Evolutionary conservation across 2,888 invertebrate species (phyloP), one percentile per base, ranked within the genome.

Genomic region (Lasiommata megera): DNA sequence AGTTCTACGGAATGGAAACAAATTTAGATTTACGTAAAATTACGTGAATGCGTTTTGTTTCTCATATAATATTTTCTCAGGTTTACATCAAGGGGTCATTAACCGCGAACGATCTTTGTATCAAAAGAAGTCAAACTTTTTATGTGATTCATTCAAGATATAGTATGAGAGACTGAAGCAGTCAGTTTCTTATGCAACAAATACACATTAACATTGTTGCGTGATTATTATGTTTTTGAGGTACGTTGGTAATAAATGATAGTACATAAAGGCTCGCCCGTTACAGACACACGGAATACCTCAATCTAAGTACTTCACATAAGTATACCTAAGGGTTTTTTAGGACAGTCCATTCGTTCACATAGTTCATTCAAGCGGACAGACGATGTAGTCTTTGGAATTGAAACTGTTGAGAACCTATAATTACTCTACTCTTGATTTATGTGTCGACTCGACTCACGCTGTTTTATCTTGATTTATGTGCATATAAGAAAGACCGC

Each of bases 51-150:
- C 12, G 1, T 36, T 18, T 3, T 17, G 12, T 34, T 47, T 31
- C 31, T 16, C 36, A 36, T 36, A 36, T 23, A n/a, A n/a, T n/a
- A 23, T 23, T 48, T 31, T 50, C 28, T 18, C 50, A 23, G 50
- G 6, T 18, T 38, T 28, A 38, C 36, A 11, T 38, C 38, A 51
- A 38, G 28, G 8, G 50, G 38, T 38, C 50, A 51, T 28, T 38
- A 37, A 51, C 50, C 50, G 50, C 23, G 50, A 51, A 38, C 38
- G 50, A 38, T 51, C 38, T 51, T 51, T 38, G 16, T 28, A n/a
- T 51, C 28, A 50, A 50, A 51, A 37, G 16, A 46, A 16, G 46
- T 17, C 14, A 16, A 46, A 46, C 46, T 46, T 46, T 14, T 46
- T 29, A 46, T 46, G 46, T 46, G 46, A 44, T 29, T 44, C 44